phyloP scores from a whole-genome alignment of 2,888 invertebrate species.

The Biston stratarius region DNA sequence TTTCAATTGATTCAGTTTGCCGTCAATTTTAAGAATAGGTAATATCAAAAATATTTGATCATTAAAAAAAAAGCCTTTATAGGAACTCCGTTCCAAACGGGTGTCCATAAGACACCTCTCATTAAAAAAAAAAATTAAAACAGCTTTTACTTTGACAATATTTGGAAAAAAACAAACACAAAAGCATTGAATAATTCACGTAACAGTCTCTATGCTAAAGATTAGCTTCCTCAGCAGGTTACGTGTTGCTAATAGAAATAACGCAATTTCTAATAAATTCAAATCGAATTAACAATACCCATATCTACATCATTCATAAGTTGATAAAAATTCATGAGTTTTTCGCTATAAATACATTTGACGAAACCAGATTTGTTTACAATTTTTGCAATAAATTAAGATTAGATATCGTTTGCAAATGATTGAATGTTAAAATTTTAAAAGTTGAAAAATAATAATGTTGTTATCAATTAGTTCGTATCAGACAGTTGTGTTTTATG shows the following conservation, averaged over 20 bases:
- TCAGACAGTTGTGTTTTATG: too few species aligned
- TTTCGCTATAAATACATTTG: neutral
- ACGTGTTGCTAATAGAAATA: conserved; percentile 8
- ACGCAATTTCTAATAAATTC: conserved; percentile 26
- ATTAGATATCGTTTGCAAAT: neutral
- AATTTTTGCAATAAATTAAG: neutral
- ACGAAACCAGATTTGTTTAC: neutral
- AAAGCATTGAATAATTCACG: neutral
- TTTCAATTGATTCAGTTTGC: too few species aligned
- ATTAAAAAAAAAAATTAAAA: too few species aligned
- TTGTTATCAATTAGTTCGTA: too few species aligned
- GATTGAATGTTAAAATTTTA: neutral
- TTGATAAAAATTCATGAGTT: conserved; percentile 23
- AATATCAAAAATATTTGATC: too few species aligned
- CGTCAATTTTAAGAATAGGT: too few species aligned
- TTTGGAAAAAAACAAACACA: neutral
- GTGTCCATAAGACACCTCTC: too few species aligned
- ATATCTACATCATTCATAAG: neutral
- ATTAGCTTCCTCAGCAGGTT: neutral
- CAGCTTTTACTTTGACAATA: neutral
- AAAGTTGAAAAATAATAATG: neutral
- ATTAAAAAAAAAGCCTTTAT: too few species aligned
- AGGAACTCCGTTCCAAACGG: too few species aligned
- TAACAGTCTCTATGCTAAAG: conserved; percentile 37
- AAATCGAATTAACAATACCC: conserved; percentile 11